Conservation (phyloP, 2,797 vertebrate genomes). For the Crocodylus rhombifer region DNA sequence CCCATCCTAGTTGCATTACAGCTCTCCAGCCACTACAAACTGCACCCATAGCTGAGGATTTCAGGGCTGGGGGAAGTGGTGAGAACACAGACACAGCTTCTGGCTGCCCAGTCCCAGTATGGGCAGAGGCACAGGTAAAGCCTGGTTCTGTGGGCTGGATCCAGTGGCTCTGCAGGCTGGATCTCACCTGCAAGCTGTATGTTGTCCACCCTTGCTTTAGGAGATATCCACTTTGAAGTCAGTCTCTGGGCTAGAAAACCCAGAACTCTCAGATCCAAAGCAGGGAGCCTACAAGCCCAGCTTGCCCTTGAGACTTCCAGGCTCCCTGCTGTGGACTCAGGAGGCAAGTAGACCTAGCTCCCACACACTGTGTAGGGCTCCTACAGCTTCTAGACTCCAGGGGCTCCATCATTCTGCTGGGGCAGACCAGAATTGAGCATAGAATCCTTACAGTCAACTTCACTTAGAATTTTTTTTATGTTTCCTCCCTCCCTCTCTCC, state of each 20-base stretch:
- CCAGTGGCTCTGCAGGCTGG: too few relatives aligned
- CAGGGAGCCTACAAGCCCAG: not conserved
- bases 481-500: rapidly evolving
- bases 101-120: too few relatives aligned
- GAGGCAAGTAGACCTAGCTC: not conserved
- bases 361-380: not conserved
- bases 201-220: too few relatives aligned
- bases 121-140: too few relatives aligned
- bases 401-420: not conserved
- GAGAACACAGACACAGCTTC: too few relatives aligned
- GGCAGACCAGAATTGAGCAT: not conserved
- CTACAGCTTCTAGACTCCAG: not conserved
- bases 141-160: too few relatives aligned
- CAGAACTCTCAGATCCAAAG: not conserved
- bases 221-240: too few relatives aligned
- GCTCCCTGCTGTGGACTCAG: rapidly evolving
- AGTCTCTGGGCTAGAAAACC: rapidly evolving
- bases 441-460: not conserved
- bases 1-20: too few relatives aligned
- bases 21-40: too few relatives aligned
- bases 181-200: too few relatives aligned
- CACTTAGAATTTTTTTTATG: not conserved
- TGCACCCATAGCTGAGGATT: too few relatives aligned
- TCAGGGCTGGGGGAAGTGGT: too few relatives aligned
- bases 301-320: not conserved